phyloP scores from a whole-genome alignment of 1,140 invertebrate genomes.

The Drosophila sp. region DNA sequence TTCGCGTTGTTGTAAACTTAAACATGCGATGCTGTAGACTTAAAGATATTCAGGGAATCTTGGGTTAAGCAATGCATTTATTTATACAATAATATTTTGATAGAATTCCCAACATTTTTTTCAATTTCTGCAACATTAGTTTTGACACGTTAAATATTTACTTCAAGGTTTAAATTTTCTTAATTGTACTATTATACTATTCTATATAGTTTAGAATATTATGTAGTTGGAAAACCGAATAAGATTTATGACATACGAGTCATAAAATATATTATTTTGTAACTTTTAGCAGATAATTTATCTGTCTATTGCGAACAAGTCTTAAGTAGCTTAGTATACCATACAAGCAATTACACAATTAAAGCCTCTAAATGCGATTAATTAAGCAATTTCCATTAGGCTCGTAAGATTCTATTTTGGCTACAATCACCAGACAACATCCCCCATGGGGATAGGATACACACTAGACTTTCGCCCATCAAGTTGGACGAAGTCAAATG shows the following conservation, averaged over 20 bases:
- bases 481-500: conserved; percentile 77
- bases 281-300: too few relatives aligned
- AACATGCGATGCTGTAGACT: conserved; percentile 1
- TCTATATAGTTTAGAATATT: too few relatives aligned
- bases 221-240: too few relatives aligned
- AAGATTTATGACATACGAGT: too few relatives aligned
- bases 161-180: too few relatives aligned
- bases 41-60: background rate
- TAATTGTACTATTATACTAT: too few relatives aligned
- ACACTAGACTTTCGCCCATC: conserved; percentile 73
- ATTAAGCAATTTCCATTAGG: conserved; percentile 78
- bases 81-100: background rate
- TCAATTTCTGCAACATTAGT: background rate
- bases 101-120: background rate
- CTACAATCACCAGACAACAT: conserved; percentile 65
- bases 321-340: too few relatives aligned
- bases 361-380: conserved; percentile 44
- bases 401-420: conserved; percentile 54
- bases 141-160: too few relatives aligned
- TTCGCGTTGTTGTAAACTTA: background rate
- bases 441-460: conserved; percentile 38
- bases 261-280: too few relatives aligned
- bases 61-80: background rate
- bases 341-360: conserved; percentile 6
- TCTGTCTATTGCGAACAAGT: too few relatives aligned